Conservation (phyloP, 2,888 invertebrate genomes). For the Leucophenga montana region DNA sequence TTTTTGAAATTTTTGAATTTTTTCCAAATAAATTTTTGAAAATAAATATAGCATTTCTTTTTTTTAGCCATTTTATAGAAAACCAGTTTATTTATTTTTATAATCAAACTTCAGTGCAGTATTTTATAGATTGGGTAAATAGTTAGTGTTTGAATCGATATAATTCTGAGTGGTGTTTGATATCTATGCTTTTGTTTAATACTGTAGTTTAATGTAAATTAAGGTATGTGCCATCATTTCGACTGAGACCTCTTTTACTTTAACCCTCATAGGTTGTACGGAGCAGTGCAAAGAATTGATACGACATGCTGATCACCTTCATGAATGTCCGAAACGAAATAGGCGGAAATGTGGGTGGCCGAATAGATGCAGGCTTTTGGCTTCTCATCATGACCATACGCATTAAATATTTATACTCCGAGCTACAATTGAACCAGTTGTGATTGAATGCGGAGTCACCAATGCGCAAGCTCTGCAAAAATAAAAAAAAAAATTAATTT, state of each 20-base stretch:
- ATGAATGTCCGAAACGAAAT: slow-evolving; percentile 66
- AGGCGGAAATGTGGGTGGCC: slow-evolving; percentile 66
- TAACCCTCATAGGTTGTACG: slow-evolving; percentile 61
- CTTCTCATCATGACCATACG: slow-evolving; percentile 61
- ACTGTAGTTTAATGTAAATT: background rate
- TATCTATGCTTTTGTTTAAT: background rate
- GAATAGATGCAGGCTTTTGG: slow-evolving; percentile 61
- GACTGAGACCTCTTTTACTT: background rate
- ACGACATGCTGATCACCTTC: slow-evolving; percentile 68
- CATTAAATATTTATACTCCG: slow-evolving; percentile 55
- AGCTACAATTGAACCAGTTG: slow-evolving; percentile 57
- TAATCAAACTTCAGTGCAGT: too few species aligned
- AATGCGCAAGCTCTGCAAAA: slow-evolving; percentile 58
- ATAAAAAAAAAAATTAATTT: background rate
- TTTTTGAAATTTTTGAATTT: too few species aligned
- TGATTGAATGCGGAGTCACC: slow-evolving; percentile 63
- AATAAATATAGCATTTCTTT: too few species aligned
- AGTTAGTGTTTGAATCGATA: too few species aligned
- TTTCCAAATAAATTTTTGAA: too few species aligned
- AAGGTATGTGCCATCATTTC: too few species aligned
- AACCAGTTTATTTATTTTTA: too few species aligned
- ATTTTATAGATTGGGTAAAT: too few species aligned
- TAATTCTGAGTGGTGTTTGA: too few species aligned
- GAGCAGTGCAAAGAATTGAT: slow-evolving; percentile 63
- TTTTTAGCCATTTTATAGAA: too few species aligned